A percentile compares a stretch with the other conserved stretches of the same genome.
phyloP scores from a whole-genome alignment of 2,113 vertebrate species.

The Henicopernis longicauda region DNA sequence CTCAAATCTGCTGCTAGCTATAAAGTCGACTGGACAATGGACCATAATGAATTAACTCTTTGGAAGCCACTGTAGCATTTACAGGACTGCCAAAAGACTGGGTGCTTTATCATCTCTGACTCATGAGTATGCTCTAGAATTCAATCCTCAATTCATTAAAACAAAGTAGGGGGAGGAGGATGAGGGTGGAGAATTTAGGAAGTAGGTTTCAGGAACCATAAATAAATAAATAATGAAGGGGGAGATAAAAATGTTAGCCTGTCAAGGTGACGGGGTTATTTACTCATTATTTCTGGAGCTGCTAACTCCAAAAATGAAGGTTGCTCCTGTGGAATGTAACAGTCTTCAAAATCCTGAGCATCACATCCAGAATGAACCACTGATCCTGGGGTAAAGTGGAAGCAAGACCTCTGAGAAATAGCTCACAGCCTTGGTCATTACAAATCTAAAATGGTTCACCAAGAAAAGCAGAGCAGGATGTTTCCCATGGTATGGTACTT shows the following conservation, averaged over 20 bases:
- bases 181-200: constrained; percentile 33
- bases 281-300: not conserved
- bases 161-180: not conserved
- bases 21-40: constrained; percentile 71
- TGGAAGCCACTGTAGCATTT: constrained; percentile 54
- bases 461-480: not conserved
- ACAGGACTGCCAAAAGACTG: not conserved
- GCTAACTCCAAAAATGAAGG: not conserved
- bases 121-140: not conserved
- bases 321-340: not conserved
- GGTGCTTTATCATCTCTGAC: constrained; percentile 59
- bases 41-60: constrained; percentile 73
- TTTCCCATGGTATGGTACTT: not conserved
- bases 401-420: not conserved
- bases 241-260: not conserved
- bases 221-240: constrained; percentile 23
- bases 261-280: constrained; percentile 7
- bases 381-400: not conserved
- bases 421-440: not conserved
- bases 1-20: constrained; percentile 68
- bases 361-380: not conserved
- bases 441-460: not conserved
- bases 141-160: constrained; percentile 51
- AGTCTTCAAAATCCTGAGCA: not conserved
- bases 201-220: constrained; percentile 19